A percentile compares a stretch with the other conserved stretches of the same genome.
Evolutionary conservation across 2,888 invertebrate genomes (phyloP).

Genomic region (Acleris sparsana): DNA sequence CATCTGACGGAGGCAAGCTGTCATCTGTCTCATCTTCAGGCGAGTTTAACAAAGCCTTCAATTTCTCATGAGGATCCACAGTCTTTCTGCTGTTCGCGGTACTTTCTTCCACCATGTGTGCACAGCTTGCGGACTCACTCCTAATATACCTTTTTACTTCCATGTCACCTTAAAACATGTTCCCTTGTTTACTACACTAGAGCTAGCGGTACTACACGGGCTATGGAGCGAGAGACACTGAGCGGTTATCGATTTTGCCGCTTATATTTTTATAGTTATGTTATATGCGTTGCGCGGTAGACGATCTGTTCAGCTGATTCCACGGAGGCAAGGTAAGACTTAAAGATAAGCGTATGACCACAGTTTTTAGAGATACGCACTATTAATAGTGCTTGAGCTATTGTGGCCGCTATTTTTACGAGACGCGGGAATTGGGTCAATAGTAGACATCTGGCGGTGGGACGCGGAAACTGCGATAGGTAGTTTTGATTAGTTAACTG

Average conservation of each 20-base stretch:
- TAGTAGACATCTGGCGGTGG: conserved; percentile 60
- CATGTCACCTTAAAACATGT: conserved; percentile 71
- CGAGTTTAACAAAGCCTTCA: conserved; percentile 74
- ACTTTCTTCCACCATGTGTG: conserved; percentile 77
- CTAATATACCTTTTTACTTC: conserved; percentile 78
- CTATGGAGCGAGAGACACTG: conserved; percentile 51
- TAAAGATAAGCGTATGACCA: conserved; percentile 65
- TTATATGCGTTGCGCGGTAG: conserved; percentile 63
- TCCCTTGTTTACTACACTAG: conserved; percentile 80
- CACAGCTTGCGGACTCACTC: conserved; percentile 78
- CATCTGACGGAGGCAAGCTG: conserved; percentile 73
- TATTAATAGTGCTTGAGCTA: conserved; percentile 82
- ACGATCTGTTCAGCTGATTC: conserved; percentile 41
- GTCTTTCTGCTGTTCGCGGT: conserved; percentile 68
- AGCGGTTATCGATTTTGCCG: conserved; percentile 54
- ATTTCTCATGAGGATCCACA: conserved; percentile 74
- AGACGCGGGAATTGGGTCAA: conserved; percentile 76
- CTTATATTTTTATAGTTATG: conserved; percentile 51
- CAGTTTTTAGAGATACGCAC: conserved; percentile 73
- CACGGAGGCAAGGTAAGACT: conserved; percentile 46
- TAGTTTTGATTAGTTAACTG: conserved; percentile 38
- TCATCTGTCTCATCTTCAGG: conserved; percentile 77
- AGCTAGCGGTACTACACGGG: conserved; percentile 70
- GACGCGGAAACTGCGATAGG: conserved; percentile 41
- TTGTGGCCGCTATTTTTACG: conserved; percentile 81